Evolutionary conservation across 2,888 invertebrate species (phyloP).

Genomic region (Megastigmus dorsalis): DNA sequence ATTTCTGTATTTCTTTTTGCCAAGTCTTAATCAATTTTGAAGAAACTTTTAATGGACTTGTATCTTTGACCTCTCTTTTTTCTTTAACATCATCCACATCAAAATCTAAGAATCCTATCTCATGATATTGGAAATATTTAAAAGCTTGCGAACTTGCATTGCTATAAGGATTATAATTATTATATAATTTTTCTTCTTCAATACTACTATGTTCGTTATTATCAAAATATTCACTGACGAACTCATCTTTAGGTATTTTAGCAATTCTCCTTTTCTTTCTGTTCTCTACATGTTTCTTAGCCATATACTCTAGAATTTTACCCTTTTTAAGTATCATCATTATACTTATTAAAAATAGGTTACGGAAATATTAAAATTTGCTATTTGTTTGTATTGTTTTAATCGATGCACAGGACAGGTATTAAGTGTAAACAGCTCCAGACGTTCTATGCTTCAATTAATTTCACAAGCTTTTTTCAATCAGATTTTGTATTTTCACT

Average conservation of each 20-base stretch:
- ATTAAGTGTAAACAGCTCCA: too few relatives aligned
- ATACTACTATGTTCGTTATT: constrained; percentile 51
- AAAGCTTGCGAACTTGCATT: constrained; percentile 91
- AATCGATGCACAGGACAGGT: too few relatives aligned
- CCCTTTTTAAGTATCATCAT: constrained; percentile 43
- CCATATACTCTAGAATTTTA: constrained; percentile 44
- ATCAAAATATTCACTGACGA: constrained; percentile 64
- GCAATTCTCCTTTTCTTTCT: constrained; percentile 45
- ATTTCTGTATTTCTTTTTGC: constrained; percentile 82
- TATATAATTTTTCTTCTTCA: constrained; percentile 37
- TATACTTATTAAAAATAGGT: constrained; percentile 19
- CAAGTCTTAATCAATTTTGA: constrained; percentile 84
- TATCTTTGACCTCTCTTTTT: constrained; percentile 64
- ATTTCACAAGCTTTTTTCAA: too few relatives aligned
- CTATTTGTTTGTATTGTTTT: too few relatives aligned
- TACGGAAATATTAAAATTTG: constrained; percentile 56
- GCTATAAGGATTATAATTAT: constrained; percentile 54
- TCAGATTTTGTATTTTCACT: not conserved
- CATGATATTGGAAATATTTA: constrained; percentile 88
- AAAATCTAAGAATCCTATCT: constrained; percentile 87
- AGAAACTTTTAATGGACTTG: constrained; percentile 80
- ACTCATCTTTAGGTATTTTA: constrained; percentile 62
- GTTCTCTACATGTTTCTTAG: constrained; percentile 36
- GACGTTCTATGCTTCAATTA: too few relatives aligned
- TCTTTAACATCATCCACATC: constrained; percentile 78